Evolutionary conservation across 2,113 vertebrate genomes (phyloP), one percentile per base, ranked within the genome.

Genomic region (Pavo muticus): DNA sequence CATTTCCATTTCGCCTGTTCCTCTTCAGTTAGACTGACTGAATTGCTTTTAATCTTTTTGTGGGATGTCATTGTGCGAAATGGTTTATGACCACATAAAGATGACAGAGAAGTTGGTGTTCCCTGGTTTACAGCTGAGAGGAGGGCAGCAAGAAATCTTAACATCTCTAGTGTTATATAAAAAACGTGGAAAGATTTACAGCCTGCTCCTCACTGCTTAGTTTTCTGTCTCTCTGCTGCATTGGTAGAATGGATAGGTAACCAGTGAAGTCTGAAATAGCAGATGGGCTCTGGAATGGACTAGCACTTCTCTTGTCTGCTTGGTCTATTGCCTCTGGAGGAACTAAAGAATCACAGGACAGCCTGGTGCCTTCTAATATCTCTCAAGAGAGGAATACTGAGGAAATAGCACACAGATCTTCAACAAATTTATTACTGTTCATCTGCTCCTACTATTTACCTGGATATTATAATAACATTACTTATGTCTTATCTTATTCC

Each of bases 91-190:
- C 5, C 27, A 50, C 40, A 39, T 91, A 61, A 76, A 52, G 59
- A 54, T 70, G 74, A 94, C 78, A 90, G 23, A 92, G 70, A 93
- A 94, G 50, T 63, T 76, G 50, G 42, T 70, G 65, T 71, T 90
- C 35, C 63, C 57, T 87, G 74, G 29, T 91, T 93, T 90, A 91
- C 40, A 85, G 67, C 48, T 59, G 30, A 15, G 3, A 18, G 27
- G 80, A 91, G 48, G n/a, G 59, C 40, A 82, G 80, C 27, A 87
- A 93, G 91, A 87, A 93, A 92, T 89, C 54, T 89, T 85, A 21
- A 40, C 63, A 24, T 75, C 52, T 87, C 30, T 45, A 50, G 37
- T 0, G 0, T 71, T 39, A 50, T 44, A 89, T 50, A 78, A 84
- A 91, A 75, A 44, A 2, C 20, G 24, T 1, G 11, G 40, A 54